Evolutionary conservation across 23 tunicate genomes (phyloP).

Genomic region (Trididemnum miniatum): DNA sequence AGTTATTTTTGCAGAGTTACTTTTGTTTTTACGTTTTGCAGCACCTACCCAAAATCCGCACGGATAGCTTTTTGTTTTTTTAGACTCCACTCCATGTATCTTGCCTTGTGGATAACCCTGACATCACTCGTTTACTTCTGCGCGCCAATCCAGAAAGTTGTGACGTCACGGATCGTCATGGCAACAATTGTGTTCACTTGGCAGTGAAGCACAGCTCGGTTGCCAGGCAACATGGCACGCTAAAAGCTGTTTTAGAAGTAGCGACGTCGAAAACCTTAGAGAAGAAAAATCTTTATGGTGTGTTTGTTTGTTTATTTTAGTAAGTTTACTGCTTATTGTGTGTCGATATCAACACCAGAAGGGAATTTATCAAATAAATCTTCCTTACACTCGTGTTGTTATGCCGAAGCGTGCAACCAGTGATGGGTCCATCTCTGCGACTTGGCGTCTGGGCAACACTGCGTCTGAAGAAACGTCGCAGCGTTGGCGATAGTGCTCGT

Average conservation of each 20-base stretch:
- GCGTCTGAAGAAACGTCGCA: too few relatives aligned
- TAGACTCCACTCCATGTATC: slow-evolving; percentile 58
- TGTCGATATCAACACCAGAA: too few relatives aligned
- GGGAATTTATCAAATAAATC: too few relatives aligned
- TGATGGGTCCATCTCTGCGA: too few relatives aligned
- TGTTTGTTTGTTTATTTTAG: too few relatives aligned
- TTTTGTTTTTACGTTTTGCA: too few relatives aligned
- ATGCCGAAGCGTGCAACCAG: too few relatives aligned
- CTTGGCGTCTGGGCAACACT: too few relatives aligned
- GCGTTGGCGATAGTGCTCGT: too few relatives aligned
- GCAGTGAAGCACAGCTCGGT: slow-evolving; percentile 40
- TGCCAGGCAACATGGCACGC: slow-evolving; percentile 26
- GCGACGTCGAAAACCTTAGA: slow-evolving; percentile 6
- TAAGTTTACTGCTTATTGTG: too few relatives aligned
- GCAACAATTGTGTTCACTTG: slow-evolving; percentile 53
- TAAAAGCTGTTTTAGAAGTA: neutral
- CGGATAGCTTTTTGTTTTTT: neutral
- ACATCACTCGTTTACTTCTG: slow-evolving; percentile 11
- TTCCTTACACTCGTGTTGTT: too few relatives aligned
- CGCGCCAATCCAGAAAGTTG: slow-evolving; percentile 21
- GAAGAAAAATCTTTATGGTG: slow-evolving; percentile 35
- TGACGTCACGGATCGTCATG: slow-evolving; percentile 66
- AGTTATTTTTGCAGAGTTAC: too few relatives aligned
- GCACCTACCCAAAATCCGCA: neutral
- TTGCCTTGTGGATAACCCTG: slow-evolving; percentile 31